phyloP scores from a whole-genome alignment of 2,888 invertebrate species.

The Boloria selene region DNA sequence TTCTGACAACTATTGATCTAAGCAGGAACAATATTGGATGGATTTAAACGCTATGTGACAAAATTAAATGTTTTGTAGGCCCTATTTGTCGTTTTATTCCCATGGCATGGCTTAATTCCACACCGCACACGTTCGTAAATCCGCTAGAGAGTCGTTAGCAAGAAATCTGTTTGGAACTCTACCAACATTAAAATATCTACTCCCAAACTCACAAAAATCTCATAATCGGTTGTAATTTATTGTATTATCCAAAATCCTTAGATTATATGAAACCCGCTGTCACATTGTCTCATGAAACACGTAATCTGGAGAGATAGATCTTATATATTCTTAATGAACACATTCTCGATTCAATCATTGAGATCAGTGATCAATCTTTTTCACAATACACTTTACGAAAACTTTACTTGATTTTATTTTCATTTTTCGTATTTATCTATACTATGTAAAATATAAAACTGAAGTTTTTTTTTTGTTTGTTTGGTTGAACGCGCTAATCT shows the following conservation, averaged over 20 bases:
- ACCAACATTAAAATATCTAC: conserved; percentile 73
- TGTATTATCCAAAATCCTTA: neutral
- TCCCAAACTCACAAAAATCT: conserved; percentile 56
- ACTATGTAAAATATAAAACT: too few relatives aligned
- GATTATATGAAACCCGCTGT: too few relatives aligned
- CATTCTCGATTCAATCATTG: too few relatives aligned
- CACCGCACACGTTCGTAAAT: conserved; percentile 58
- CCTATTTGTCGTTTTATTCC: conserved; percentile 12
- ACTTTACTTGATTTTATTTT: too few relatives aligned
- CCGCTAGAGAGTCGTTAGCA: conserved; percentile 63
- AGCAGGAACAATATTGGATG: neutral
- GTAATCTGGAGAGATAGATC: too few relatives aligned
- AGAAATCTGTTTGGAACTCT: conserved; percentile 65
- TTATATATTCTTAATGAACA: too few relatives aligned
- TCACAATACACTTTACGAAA: too few relatives aligned
- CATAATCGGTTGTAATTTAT: conserved; percentile 18
- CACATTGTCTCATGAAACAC: too few relatives aligned
- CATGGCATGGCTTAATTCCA: conserved; percentile 13
- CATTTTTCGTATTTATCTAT: too few relatives aligned
- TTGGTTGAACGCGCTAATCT: too few relatives aligned
- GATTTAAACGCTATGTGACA: neutral
- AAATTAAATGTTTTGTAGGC: conserved; percentile 15
- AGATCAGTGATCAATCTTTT: too few relatives aligned
- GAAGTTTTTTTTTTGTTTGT: too few relatives aligned
- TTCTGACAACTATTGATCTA: neutral